Evolutionary conservation across 2,113 vertebrate species (phyloP).

Genomic region (Lethenteron camtschaticum): DNA sequence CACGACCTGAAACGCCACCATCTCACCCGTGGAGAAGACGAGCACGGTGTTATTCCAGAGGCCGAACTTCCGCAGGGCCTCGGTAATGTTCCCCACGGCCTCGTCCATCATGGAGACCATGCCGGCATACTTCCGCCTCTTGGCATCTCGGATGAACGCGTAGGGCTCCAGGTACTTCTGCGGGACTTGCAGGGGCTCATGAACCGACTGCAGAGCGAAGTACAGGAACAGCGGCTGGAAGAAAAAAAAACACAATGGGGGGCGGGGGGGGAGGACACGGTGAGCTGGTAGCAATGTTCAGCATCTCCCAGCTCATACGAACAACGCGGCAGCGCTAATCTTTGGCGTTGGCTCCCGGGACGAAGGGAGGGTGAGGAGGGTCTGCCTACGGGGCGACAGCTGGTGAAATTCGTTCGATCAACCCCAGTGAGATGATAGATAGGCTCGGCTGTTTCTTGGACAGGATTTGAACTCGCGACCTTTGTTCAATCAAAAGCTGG

Average conservation of each 20-base stretch:
- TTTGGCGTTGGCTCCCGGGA: too few species aligned
- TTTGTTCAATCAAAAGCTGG: too few species aligned
- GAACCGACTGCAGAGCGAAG: slow-evolving; percentile 64
- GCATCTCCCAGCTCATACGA: too few species aligned
- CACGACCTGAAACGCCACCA: neutral
- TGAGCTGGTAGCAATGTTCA: too few species aligned
- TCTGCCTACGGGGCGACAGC: too few species aligned
- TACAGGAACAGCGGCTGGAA: slow-evolving; percentile 81
- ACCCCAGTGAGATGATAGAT: too few species aligned
- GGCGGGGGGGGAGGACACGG: too few species aligned
- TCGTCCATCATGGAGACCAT: slow-evolving; percentile 89
- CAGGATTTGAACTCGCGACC: too few species aligned
- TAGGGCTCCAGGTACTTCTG: slow-evolving; percentile 45
- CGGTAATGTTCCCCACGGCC: slow-evolving; percentile 65
- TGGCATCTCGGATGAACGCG: slow-evolving; percentile 34
- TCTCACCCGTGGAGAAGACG: slow-evolving; percentile 71
- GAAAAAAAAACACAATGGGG: slow-evolving; percentile 7
- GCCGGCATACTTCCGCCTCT: slow-evolving; percentile 45
- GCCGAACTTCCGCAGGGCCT: slow-evolving; percentile 29
- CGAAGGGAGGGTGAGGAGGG: too few species aligned
- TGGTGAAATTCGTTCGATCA: too few species aligned
- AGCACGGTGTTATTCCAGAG: slow-evolving; percentile 70
- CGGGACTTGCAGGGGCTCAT: slow-evolving; percentile 55
- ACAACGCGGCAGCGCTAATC: too few species aligned
- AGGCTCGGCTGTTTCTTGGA: too few species aligned